Evolutionary conservation across 2,888 invertebrate species (phyloP), one percentile per base, ranked within the genome.

Genomic region (Cephus spinipes): DNA sequence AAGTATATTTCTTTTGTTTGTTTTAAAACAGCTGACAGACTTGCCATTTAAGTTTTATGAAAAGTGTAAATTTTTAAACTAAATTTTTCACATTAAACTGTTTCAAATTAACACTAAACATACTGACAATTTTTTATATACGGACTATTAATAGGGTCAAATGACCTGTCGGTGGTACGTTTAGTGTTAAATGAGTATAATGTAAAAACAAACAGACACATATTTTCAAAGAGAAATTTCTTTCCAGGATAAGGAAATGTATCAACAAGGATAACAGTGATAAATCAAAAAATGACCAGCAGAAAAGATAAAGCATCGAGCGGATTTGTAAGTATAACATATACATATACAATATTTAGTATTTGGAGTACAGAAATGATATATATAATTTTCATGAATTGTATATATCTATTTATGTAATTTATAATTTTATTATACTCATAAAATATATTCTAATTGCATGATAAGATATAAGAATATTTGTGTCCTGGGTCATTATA

Each of bases 291-390:
- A 80, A 90, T 90, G 90, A 87, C 90, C 78, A 89, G 86, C 79
- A 89, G 89, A 84, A 90, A 88, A 79, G 90, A 90, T 80, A 90
- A 89, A 85, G 83, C 87, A 76, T 83, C 89, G 9, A 40, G 81
- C 68, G 89, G 90, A 79, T 90, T 90, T 85, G 90, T 90, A 79
- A 90, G 90, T 90, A 85, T 33, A 77, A 34, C 30, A 74, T 69
- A n/a, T n/a, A n/a, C n/a, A 55, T 36, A 69, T 71, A 12, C 35
- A 35, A 35, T 35, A 32, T 69, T 75, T 34, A 31, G 73, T 31
- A 11, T 12, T 73, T 75, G 55, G 73, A 75, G n/a, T 55, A 15
- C 71, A 68, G 74, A 76, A 55, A 12, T 75, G 15, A 30, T 76
- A 40, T 77, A 68, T 35, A 3, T 11, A 73, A 35, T 68, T n/a